Percentiles rank a stretch among this genome's conserved stretches.
Evolutionary conservation across 2,113 vertebrate species (phyloP).

Genomic region (Emydocephalus ijimae): DNA sequence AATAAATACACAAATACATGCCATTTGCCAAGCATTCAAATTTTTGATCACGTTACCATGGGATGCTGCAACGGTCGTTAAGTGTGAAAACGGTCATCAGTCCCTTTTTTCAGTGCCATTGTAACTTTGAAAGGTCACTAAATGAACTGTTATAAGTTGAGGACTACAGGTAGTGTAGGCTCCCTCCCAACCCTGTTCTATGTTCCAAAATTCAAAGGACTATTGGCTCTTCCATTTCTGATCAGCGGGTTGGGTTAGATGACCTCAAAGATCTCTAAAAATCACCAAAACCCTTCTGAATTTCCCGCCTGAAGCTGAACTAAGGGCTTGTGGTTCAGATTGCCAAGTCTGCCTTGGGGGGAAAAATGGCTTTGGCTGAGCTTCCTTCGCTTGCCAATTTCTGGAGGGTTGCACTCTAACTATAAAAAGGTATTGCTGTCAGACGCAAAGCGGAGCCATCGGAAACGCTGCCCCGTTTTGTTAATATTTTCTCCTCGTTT

Average conservation of each 20-base stretch:
- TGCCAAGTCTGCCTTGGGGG: background rate
- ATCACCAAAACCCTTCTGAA: background rate
- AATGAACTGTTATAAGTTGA: too few species aligned
- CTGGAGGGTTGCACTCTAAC: background rate
- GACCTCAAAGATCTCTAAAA: background rate
- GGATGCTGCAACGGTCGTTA: too few species aligned
- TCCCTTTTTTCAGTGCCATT: too few species aligned
- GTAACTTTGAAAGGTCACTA: too few species aligned
- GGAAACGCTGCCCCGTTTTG: conserved; percentile 10
- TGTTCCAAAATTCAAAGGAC: too few species aligned
- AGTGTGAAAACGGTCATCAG: too few species aligned
- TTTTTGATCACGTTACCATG: too few species aligned
- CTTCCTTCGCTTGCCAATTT: background rate
- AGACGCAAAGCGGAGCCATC: conserved; percentile 18
- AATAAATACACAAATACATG: too few species aligned
- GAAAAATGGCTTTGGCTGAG: background rate
- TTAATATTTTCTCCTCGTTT: conserved; percentile 12
- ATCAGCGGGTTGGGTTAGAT: background rate
- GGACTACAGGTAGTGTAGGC: too few species aligned
- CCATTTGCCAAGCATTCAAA: too few species aligned
- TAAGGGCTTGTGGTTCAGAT: background rate
- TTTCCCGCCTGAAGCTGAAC: background rate
- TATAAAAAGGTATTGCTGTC: background rate
- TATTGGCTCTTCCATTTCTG: background rate
- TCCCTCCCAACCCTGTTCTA: too few species aligned